Conservation (phyloP, 2,113 vertebrate species). For the Vanacampus margaritifer region DNA sequence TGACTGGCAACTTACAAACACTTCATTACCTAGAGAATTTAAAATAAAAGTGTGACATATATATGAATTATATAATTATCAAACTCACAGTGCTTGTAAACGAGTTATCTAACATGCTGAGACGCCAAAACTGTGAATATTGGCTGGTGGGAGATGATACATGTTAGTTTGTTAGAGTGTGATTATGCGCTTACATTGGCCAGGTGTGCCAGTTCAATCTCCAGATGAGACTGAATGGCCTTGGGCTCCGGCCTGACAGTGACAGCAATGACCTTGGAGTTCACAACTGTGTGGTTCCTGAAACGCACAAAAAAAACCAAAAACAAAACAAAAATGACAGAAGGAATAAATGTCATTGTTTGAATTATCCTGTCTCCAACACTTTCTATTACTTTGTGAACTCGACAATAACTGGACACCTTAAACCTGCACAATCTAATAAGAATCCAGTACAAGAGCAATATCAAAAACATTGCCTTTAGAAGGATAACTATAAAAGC, state of each 20-base stretch:
- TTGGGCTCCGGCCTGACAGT: conserved; percentile 93
- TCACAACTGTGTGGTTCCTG: conserved; percentile 96
- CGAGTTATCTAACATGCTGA: too few relatives aligned
- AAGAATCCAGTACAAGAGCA: not conserved
- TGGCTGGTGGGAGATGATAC: too few relatives aligned
- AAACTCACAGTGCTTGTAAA: too few relatives aligned
- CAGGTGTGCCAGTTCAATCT: conserved; percentile 95
- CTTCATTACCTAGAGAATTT: conserved; percentile 45
- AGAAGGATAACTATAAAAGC: not conserved
- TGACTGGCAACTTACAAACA: not conserved
- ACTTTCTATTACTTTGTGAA: not conserved
- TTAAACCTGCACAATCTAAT: not conserved
- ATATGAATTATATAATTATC: too few relatives aligned
- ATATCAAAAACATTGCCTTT: conserved; percentile 1
- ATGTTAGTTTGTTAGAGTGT: not conserved
- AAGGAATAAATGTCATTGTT: not conserved
- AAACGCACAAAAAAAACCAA: conserved; percentile 41
- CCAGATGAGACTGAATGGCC: conserved; percentile 84
- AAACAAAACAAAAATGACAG: too few relatives aligned
- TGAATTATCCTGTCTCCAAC: not conserved
- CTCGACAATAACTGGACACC: not conserved
- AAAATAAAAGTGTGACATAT: conserved; percentile 36
- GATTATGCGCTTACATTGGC: conserved; percentile 85
- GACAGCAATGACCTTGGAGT: conserved; percentile 97
- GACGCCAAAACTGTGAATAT: not conserved